Evolutionary conservation across 30 jellyfish, hydroid and myxozoan genomes (phyloP), one percentile per base, ranked within the genome.

Genomic region (Aurelia coerulea): DNA sequence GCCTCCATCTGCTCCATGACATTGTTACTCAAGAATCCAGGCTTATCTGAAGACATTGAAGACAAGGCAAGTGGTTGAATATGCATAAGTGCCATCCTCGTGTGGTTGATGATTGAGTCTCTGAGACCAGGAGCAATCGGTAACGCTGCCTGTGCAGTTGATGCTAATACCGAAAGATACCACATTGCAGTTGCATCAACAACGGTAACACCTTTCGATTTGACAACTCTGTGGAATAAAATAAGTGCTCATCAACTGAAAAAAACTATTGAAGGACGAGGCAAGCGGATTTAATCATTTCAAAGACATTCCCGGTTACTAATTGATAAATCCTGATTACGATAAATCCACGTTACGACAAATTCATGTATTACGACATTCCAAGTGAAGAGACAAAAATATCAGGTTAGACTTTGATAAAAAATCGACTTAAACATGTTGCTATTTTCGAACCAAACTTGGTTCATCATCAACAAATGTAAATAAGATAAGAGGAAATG

Each of bases 141-240:
- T 65, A 95, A 68, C 16, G 99, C 97, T 16, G 99, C 99, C 85
- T 95, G 94, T 1, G 97, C 97, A 1, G 99, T 95, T 65, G 99
- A 89, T 32, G 99, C 97, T 41, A 95, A 68, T 7, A 95, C 99
- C 31, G 97, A 89, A 56, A 95, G 59, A 73, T 95, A 95, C 99
- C 99, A 95, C 97, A 88, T 85, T 19, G 97, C 96, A 51, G 99
- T 87, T 19, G 99, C 97, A 86, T 95, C 99, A 56, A 95, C 85
- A 2, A 95, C 97, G 29, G 97, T 89, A 7, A 95, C 97, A 31
- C 97, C 97, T 68, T 85, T 89, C 76, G 99, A 89, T 64, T 95
- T 95, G 39, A 95, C 97, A 16, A 95, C 99, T 66, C 99, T 95
- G 84, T 7, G 68, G 65, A 29, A 53, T 58, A 59, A 51, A 72